Evolutionary conservation across 2,888 invertebrate species (phyloP).

Genomic region (Eueremaeus valkanovi): DNA sequence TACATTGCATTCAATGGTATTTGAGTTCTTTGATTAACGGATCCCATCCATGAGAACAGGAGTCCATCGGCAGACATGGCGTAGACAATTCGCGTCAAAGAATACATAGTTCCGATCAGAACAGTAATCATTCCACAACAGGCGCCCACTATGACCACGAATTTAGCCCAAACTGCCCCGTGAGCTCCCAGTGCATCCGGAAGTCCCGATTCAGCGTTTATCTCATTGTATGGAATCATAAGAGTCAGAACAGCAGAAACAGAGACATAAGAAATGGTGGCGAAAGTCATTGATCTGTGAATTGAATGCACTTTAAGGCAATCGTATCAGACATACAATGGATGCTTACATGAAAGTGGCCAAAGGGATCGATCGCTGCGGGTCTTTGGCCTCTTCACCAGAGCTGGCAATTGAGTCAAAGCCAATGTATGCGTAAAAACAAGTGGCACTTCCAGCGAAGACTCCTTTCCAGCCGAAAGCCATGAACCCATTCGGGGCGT

Average conservation of each 20-base stretch:
- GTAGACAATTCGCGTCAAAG: slow-evolving; percentile 78
- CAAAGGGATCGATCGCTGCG: slow-evolving; percentile 66
- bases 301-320: not conserved
- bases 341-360: not conserved
- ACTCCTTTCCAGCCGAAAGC: slow-evolving; percentile 74
- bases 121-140: slow-evolving; percentile 89
- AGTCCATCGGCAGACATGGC: slow-evolving; percentile 87
- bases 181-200: slow-evolving; percentile 66
- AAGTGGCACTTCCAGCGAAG: slow-evolving; percentile 69
- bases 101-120: slow-evolving; percentile 76
- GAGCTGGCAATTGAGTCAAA: slow-evolving; percentile 87
- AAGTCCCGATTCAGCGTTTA: slow-evolving; percentile 66
- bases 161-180: slow-evolving; percentile 77
- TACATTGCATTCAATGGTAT: slow-evolving; percentile 73
- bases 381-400: slow-evolving; percentile 70
- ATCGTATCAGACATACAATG: not conserved
- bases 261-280: slow-evolving; percentile 69
- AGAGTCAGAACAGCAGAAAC: slow-evolving; percentile 76
- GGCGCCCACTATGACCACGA: slow-evolving; percentile 75
- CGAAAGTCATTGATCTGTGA: slow-evolving; percentile 65
- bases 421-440: slow-evolving; percentile 79
- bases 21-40: slow-evolving; percentile 47
- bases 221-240: slow-evolving; percentile 67
- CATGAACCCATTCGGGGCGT: slow-evolving; percentile 56
- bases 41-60: slow-evolving; percentile 61